Evolutionary conservation across 2,113 vertebrate genomes (phyloP).

Genomic region (Dasyornis broadbenti): DNA sequence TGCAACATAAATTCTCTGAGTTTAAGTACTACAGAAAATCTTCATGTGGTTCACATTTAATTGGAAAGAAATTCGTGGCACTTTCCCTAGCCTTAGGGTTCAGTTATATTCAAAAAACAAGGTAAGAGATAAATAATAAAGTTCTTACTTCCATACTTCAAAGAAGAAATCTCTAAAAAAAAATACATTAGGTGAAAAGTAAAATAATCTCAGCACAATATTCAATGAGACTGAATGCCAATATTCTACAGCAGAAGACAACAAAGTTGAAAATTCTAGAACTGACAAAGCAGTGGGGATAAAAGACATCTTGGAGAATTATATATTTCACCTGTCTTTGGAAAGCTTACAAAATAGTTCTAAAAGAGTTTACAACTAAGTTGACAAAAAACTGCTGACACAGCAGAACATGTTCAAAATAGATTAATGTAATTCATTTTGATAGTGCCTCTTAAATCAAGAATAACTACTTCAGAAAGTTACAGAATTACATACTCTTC

Average conservation of each 20-base stretch:
- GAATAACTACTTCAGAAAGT: not conserved
- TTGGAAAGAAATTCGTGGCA: not conserved
- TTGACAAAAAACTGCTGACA: not conserved
- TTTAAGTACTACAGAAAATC: not conserved
- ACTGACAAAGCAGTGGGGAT: not conserved
- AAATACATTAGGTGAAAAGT: not conserved
- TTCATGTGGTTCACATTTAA: conserved; percentile 6
- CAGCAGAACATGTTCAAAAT: not conserved
- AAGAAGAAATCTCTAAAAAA: not conserved
- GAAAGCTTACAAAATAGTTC: not conserved
- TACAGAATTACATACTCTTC: not conserved
- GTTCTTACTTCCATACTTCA: not conserved
- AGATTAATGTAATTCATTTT: not conserved
- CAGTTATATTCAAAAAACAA: not conserved
- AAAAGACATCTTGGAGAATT: conserved; percentile 7
- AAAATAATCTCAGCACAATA: not conserved
- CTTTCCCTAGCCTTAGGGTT: not conserved
- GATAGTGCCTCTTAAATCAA: not conserved
- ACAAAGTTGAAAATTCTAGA: not conserved
- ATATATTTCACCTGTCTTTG: not conserved
- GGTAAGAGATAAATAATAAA: not conserved
- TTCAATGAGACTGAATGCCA: not conserved
- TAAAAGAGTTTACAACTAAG: not conserved
- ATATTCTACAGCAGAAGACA: not conserved
- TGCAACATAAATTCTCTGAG: not conserved